Percentiles rank a stretch among this genome's conserved stretches.
Conservation (phyloP, 2,888 invertebrate genomes). For the Heliconius sara region DNA sequence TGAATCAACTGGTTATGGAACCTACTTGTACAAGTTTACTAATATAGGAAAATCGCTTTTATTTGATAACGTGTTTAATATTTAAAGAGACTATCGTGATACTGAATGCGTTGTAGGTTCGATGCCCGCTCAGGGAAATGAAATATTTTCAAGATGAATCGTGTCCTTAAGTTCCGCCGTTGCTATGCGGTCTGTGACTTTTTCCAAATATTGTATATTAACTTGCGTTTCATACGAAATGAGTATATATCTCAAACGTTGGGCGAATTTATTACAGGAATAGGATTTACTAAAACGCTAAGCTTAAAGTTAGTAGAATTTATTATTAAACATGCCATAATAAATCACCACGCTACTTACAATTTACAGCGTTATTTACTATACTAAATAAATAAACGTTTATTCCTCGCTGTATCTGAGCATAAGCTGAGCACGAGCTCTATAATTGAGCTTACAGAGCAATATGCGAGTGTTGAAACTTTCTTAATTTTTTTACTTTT, state of each 20-base stretch:
- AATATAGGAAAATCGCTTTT: not conserved
- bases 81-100: not conserved
- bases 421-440: not conserved
- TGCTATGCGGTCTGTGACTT: too few relatives aligned
- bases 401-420: slow-evolving; percentile 18
- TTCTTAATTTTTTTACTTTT: slow-evolving; percentile 34
- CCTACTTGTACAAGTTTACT: not conserved
- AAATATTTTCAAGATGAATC: not conserved
- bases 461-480: slow-evolving; percentile 25
- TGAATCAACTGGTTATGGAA: not conserved
- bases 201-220: too few relatives aligned
- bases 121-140: not conserved
- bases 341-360: slow-evolving; percentile 22
- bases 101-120: not conserved
- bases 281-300: not conserved
- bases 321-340: slow-evolving; percentile 16
- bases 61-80: not conserved
- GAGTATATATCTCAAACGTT: not conserved
- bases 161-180: not conserved
- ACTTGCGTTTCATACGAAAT: too few relatives aligned
- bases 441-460: slow-evolving; percentile 4
- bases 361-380: slow-evolving; percentile 17
- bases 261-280: slow-evolving; percentile 2
- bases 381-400: slow-evolving; percentile 15
- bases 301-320: slow-evolving; percentile 1